Percentiles rank a stretch among this genome's conserved stretches.
phyloP scores from a whole-genome alignment of 2,797 vertebrate genomes.

The Sternotherus odoratus region DNA sequence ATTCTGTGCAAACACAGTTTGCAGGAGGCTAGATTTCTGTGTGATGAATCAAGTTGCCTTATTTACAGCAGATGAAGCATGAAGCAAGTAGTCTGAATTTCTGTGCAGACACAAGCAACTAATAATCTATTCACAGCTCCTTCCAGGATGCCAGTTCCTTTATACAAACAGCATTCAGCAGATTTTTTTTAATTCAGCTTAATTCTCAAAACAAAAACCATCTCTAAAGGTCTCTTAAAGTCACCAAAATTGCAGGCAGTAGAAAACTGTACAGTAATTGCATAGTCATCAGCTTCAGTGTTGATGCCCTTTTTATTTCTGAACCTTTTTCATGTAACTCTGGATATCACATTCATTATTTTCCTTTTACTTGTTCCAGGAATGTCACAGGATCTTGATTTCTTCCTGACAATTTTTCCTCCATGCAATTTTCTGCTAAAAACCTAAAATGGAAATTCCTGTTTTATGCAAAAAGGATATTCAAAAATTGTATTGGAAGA shows the following conservation, averaged over 20 bases:
- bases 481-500: not conserved
- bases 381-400: not conserved
- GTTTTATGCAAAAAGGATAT: not conserved
- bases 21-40: not conserved
- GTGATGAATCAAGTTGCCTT: too few relatives aligned
- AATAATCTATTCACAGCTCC: not conserved
- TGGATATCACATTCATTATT: not conserved
- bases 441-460: not conserved
- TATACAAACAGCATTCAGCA: accelerated
- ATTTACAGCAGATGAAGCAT: too few relatives aligned
- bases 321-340: not conserved
- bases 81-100: too few relatives aligned
- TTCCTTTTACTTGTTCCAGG: not conserved
- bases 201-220: not conserved
- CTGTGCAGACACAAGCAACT: not conserved
- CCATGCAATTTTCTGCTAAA: not conserved
- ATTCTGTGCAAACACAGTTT: not conserved
- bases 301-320: not conserved
- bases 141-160: not conserved
- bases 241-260: not conserved
- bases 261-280: not conserved
- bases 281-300: not conserved
- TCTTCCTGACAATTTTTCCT: not conserved
- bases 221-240: not conserved
- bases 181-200: not conserved